Evolutionary conservation across 2,888 invertebrate species (phyloP), one percentile per base, ranked within the genome.

Genomic region (Dorcus hopei): DNA sequence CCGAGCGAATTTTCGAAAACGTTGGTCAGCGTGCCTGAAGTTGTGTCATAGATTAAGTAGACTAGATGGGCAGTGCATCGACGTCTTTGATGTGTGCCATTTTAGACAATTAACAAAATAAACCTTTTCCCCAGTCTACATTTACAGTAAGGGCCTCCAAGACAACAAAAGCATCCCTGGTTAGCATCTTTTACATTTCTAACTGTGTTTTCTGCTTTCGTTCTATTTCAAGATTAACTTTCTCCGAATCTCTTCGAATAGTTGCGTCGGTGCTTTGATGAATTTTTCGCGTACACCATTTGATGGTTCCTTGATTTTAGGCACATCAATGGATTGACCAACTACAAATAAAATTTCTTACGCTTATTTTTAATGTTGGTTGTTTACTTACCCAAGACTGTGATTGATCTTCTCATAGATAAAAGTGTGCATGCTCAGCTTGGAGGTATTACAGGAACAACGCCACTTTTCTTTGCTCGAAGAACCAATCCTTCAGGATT

Each of bases 341-440:
- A 61, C 61, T 61, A 33, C 38, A 59, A 57, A 58, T 16, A 55
- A 19, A 54, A 19, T 41, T 40, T 40, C 9, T 42, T 11, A 23
- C 7, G 5, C 1, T 33, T 26, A 4, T 2, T 26, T 33, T 33
- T 33, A 33, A 33, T 1, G 7, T 6, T 33, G 26, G 0, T 3
- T 3, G 19, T 19, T 45, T 38, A 81, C 89, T 85, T 77, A 95
- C 95, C 91, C 68, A 97, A 92, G 68, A 93, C 91, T 40, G 87
- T 86, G 45, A 98, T 85, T 2, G 91, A 91, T 60, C 81, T 83
- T 38, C 96, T 83, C 48, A 87, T 83, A 0, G 97, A 97, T 54
- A 97, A 78, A 6, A 95, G 77, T 0, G 97, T 97, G 40, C 54
- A 58, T 3, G 97, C 97, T 39, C 97, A 81, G 0, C 94, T 94